Base-by-base conservation (phyloP, 2,113 vertebrate species). In the Trogon melanurus region DNA sequence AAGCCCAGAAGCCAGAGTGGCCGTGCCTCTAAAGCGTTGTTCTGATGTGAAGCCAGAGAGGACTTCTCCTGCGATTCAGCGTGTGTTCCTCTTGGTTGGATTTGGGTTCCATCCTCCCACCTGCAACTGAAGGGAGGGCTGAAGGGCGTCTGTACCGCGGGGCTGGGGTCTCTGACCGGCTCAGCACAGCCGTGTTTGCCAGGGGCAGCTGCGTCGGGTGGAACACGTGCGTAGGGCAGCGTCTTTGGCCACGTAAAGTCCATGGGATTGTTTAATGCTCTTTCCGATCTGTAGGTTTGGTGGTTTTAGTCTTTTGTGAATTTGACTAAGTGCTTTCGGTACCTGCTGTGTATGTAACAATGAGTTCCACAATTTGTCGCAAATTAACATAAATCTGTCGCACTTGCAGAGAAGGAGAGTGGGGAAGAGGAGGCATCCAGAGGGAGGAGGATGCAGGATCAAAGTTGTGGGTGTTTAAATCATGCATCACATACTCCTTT, bases 11-110 rank as follows among this genome's bases (percentile, higher is more conserved):
- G 60, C 60, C 61, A n/a, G 10, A 6, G 16, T 62, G 58, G 27
- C 51, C 15, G 1, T 4, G 34, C 73, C 13, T 50, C 26, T n/a
- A 53, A 71, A 70, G 60, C 25, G 11, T 19, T 38, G 20, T 30
- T 73, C 19, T 22, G 15, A 32, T 53, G n/a, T 56, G 56, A 69
- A 67, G 56, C 13, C 23, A 26, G 67, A 27, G 54, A n/a, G 27
- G 16, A 23, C 27, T 16, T 62, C 0, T 0, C 0, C 1, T 7
- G 26, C 0, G 4, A 20, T 50, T 73, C 27, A 13, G 23, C 25
- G 26, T 1, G 0, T 38, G 78, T 64, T 74, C 36, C 25, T 53
- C 10, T 32, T 53, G 44, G 21, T 64, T 10, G 5, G 25, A 26
- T 48, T 79, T 87, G 25, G 41, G 60, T 72, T 51, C 32, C 29